Evolutionary conservation across 2,797 vertebrate species (phyloP).

Genomic region (Phyllotis vaccarum): DNA sequence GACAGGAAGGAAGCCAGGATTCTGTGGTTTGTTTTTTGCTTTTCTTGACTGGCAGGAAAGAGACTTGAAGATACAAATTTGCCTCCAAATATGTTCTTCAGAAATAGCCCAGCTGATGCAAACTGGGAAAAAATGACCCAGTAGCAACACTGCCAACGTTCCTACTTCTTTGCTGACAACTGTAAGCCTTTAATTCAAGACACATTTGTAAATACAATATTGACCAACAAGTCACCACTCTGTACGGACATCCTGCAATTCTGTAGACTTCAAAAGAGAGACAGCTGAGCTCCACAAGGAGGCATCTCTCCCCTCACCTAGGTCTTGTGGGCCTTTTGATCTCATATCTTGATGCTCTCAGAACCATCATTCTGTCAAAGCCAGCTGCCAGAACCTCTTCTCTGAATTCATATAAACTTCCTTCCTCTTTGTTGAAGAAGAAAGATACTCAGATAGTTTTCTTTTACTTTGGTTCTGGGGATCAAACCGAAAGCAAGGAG

Average conservation of each 20-base stretch:
- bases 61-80: background rate
- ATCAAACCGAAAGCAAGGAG: too few relatives aligned
- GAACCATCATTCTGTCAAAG: background rate
- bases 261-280: background rate
- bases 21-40: background rate
- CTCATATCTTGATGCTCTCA: background rate
- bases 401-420: background rate
- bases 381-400: background rate
- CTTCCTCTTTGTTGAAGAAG: background rate
- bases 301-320: background rate
- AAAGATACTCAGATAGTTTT: background rate
- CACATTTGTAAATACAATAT: background rate
- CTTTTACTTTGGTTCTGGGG: background rate
- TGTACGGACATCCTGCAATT: background rate
- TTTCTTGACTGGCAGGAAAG: background rate
- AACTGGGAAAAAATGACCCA: background rate
- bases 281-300: background rate
- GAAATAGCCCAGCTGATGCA: background rate
- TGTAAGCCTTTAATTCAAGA: background rate
- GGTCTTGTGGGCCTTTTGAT: slow-evolving; percentile 18
- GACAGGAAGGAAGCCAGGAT: slow-evolving; percentile 12
- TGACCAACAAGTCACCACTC: background rate
- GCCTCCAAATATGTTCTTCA: background rate
- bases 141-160: background rate
- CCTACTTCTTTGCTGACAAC: background rate